These are phyloP conservation scores for Pseudomyrmex dendroicus DNA, from an alignment of 1,140 invertebrate species.

Conservation along the genomic window DNA sequence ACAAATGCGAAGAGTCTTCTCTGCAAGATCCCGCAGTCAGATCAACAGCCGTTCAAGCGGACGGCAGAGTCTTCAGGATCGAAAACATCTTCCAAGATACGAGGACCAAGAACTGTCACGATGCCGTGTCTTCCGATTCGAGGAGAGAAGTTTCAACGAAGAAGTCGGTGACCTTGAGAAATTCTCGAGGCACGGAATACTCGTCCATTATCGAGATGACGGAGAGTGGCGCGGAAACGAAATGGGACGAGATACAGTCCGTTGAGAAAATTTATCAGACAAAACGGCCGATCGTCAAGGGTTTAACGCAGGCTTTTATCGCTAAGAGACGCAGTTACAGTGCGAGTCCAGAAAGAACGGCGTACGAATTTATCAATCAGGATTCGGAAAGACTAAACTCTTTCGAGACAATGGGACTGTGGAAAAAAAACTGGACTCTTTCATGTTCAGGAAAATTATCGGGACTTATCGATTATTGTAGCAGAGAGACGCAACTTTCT, in stretches of 20 bases:
- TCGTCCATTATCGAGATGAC: constrained; percentile 64
- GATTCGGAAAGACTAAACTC: constrained; percentile 54
- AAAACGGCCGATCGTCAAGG: constrained; percentile 8
- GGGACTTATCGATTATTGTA: not conserved
- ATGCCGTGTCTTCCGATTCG: constrained; percentile 25
- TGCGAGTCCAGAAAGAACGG: not conserved
- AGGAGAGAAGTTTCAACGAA: constrained; percentile 41
- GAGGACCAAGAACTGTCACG: constrained; percentile 39
- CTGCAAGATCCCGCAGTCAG: constrained; percentile 23
- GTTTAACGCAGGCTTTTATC: constrained; percentile 64
- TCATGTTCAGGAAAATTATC: not conserved
- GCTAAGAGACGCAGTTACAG: constrained; percentile 37
- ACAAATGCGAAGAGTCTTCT: not conserved
- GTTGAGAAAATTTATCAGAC: constrained; percentile 24
- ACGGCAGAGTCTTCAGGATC: constrained; percentile 75
- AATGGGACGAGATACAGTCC: not conserved
- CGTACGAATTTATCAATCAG: not conserved
- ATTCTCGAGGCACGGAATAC: constrained; percentile 71
- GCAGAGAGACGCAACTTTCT: not conserved
- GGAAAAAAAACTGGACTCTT: constrained; percentile 36
- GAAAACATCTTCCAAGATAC: constrained; percentile 80
- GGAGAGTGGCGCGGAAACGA: constrained; percentile 34
- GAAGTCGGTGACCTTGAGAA: constrained; percentile 74
- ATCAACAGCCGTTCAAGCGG: constrained; percentile 66
- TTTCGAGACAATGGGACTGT: not conserved